phyloP scores from a whole-genome alignment of 2,797 vertebrate genomes.

The Tadarida brasiliensis region DNA sequence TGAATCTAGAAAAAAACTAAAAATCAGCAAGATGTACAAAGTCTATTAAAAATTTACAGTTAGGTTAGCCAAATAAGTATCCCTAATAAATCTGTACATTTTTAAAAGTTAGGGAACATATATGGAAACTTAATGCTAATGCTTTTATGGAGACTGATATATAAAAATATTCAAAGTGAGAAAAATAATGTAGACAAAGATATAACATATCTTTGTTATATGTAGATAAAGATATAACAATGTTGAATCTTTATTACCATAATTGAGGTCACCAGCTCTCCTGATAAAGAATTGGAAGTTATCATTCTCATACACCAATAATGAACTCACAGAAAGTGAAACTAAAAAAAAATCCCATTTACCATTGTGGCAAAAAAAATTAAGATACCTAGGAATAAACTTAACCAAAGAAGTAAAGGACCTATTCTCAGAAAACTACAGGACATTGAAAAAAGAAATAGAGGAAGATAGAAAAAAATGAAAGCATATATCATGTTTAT shows the following conservation, averaged over 20 bases:
- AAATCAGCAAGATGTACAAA: not conserved
- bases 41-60: not conserved
- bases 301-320: too few species aligned
- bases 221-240: not conserved
- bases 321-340: too few species aligned
- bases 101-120: not conserved
- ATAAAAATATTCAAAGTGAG: slow-evolving; percentile 12
- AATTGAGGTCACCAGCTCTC: not conserved
- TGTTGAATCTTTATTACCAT: not conserved
- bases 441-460: too few species aligned
- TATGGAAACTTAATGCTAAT: not conserved
- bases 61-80: not conserved
- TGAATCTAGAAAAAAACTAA: not conserved
- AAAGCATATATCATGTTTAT: too few species aligned
- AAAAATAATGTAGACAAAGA: not conserved
- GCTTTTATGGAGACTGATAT: not conserved
- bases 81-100: not conserved
- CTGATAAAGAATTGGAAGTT: not conserved
- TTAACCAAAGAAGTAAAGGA: too few species aligned
- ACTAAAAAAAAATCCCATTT: too few species aligned
- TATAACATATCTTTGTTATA: too few species aligned
- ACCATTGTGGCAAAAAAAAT: too few species aligned
- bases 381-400: too few species aligned
- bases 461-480: too few species aligned
- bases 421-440: too few species aligned